These are phyloP conservation scores for Punctoribates punctum DNA, from an alignment of 2,888 invertebrate species.

Conservation along the genomic window DNA sequence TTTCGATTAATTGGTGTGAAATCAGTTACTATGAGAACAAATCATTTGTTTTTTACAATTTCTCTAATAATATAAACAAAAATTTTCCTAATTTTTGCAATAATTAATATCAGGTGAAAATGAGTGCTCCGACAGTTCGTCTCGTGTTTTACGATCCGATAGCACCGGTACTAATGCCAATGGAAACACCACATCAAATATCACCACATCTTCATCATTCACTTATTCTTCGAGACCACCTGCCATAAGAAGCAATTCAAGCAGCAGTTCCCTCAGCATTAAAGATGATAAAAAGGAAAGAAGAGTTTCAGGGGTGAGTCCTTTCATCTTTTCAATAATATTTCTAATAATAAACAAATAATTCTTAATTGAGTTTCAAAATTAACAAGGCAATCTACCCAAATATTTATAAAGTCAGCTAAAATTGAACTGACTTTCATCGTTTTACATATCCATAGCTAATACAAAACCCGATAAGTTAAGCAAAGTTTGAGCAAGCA, in stretches of 20 bases:
- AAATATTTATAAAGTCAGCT: no score
- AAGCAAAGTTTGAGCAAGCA: no score
- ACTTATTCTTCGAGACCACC: constrained; percentile 33
- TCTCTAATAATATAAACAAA: not conserved
- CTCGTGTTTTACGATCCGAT: not conserved
- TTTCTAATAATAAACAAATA: not conserved
- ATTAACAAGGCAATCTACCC: no score
- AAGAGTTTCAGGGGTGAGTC: constrained; percentile 37
- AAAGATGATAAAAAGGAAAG: constrained; percentile 33
- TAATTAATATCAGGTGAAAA: constrained; percentile 15
- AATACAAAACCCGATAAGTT: no score
- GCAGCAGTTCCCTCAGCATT: constrained; percentile 30
- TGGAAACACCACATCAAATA: not conserved
- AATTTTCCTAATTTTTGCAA: not conserved
- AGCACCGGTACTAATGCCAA: not conserved
- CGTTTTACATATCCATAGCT: no score
- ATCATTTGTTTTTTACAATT: no score
- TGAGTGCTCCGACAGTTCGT: not conserved
- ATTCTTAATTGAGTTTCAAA: no score
- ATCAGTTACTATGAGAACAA: no score
- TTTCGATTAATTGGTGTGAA: no score
- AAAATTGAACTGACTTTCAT: no score
- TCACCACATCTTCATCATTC: constrained; percentile 15
- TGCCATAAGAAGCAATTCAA: constrained; percentile 42
- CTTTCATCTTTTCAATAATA: not conserved